A percentile compares a stretch with the other conserved stretches of the same genome.
Evolutionary conservation across 1,140 invertebrate genomes (phyloP).

Genomic region (Drosophila teissieri): DNA sequence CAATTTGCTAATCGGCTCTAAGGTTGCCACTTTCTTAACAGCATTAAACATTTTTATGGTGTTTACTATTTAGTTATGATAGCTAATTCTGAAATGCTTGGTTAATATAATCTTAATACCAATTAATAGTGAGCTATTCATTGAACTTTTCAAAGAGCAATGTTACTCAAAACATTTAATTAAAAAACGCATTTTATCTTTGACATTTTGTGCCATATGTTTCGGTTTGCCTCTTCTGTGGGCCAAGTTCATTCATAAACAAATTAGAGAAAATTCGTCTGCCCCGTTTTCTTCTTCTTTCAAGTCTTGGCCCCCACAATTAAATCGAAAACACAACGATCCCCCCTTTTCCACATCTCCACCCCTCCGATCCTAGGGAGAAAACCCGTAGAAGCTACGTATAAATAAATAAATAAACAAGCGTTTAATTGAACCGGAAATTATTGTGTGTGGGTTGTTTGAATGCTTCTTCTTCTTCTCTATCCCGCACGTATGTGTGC

Average conservation of each 20-base stretch:
- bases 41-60: constrained; percentile 30
- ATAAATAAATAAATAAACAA: constrained; percentile 78
- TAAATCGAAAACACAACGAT: constrained; percentile 51
- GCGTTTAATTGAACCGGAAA: constrained; percentile 83
- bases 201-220: constrained; percentile 32
- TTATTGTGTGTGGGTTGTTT: constrained; percentile 74
- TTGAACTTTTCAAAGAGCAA: neutral
- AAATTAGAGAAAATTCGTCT: constrained; percentile 51
- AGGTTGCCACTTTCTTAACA: constrained; percentile 32
- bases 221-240: constrained; percentile 9
- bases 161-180: neutral
- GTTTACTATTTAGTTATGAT: neutral
- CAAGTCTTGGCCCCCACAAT: constrained; percentile 38
- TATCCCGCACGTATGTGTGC: constrained; percentile 17
- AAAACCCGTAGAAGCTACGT: constrained; percentile 10
- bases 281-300: neutral
- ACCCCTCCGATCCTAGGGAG: neutral
- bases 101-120: no score
- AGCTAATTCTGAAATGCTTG: neutral
- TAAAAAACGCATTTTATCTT: constrained; percentile 35
- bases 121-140: no score
- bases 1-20: constrained; percentile 28
- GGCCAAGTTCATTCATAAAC: constrained; percentile 67
- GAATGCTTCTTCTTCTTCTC: neutral
- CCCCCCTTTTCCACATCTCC: neutral